phyloP scores from a whole-genome alignment of 2,113 vertebrate genomes.

The Rousettus leschenaultii region DNA sequence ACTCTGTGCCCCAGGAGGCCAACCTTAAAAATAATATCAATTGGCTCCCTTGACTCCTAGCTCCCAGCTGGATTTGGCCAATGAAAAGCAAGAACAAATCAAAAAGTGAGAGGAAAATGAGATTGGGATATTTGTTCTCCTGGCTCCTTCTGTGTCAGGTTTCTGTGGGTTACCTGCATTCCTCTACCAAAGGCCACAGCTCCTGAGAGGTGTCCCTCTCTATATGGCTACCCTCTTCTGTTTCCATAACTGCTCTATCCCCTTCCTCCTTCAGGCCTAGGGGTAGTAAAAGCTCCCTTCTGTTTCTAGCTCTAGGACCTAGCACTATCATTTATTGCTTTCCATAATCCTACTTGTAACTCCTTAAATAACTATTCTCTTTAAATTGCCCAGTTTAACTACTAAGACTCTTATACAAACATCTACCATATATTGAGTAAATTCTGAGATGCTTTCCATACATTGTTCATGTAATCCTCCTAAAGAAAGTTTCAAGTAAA shows the following conservation, averaged over 20 bases:
- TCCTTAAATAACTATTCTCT: background rate
- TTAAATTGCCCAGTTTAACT: background rate
- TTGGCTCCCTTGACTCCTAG: background rate
- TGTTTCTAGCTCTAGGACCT: background rate
- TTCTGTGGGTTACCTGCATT: background rate
- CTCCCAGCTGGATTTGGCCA: background rate
- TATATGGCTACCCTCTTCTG: background rate
- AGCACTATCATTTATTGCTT: background rate
- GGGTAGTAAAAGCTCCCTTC: background rate
- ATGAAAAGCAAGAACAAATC: background rate
- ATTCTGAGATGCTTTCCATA: background rate
- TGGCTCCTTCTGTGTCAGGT: background rate
- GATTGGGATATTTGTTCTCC: background rate
- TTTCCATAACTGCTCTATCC: background rate
- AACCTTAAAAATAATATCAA: background rate
- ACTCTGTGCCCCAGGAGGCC: background rate
- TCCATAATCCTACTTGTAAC: background rate
- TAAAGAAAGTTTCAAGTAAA: background rate
- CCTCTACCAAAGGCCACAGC: background rate
- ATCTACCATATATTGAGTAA: background rate
- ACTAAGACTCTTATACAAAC: background rate
- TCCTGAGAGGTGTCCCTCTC: background rate
- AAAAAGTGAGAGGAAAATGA: background rate
- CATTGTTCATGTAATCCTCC: background rate
- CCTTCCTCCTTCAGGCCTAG: background rate